Percentiles rank a stretch among this genome's conserved stretches.
Conservation (phyloP, 1,140 invertebrate species). For the Cherax destructor region DNA sequence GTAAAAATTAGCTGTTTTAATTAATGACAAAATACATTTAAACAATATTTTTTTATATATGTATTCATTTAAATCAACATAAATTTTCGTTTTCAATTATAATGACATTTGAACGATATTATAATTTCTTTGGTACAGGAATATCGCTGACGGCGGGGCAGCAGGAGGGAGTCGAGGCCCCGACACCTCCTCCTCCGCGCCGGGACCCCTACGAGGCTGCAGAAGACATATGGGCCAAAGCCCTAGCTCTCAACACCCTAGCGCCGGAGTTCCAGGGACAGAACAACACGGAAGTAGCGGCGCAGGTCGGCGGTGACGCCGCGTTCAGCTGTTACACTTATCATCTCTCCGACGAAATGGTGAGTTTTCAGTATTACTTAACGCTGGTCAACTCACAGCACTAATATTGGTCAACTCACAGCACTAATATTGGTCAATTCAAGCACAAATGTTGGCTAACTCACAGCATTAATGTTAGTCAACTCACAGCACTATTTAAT, state of each 20-base stretch:
- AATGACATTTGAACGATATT: no score
- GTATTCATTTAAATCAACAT: no score
- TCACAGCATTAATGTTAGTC: no score
- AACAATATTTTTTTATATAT: no score
- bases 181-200: neutral
- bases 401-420: no score
- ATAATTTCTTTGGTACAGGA: neutral
- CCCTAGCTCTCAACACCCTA: constrained; percentile 25
- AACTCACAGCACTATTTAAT: no score
- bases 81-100: no score
- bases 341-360: constrained; percentile 47
- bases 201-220: constrained; percentile 34
- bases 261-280: constrained; percentile 40
- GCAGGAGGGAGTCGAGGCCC: neutral
- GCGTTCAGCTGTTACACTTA: constrained; percentile 42
- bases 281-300: constrained; percentile 43
- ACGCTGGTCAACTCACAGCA: no score
- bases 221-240: constrained; percentile 42
- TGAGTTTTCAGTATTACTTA: neutral
- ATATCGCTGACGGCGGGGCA: neutral
- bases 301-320: constrained; percentile 30
- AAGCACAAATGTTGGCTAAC: no score
- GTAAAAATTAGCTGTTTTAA: no score
- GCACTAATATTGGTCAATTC: no score
- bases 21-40: no score